Evolutionary conservation across 2,113 vertebrate species (phyloP), one percentile per base, ranked within the genome.

Genomic region (Sorex fumeus): DNA sequence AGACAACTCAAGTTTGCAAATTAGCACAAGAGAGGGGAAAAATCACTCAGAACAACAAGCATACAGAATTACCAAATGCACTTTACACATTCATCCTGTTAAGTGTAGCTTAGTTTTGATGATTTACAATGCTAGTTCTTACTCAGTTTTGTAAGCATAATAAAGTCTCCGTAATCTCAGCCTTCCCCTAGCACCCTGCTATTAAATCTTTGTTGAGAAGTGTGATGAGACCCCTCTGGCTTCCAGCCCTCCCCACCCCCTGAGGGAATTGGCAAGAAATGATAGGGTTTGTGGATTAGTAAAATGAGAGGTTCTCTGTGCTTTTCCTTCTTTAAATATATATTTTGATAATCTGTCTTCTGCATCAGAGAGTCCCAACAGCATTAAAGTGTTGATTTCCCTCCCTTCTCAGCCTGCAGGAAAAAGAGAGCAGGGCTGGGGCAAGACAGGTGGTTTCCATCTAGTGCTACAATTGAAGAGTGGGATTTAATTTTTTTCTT

Each of bases 121-220:
- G 92, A 95, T 93, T 95, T 96, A 95, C 92, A 92, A 79, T 72
- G 90, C 92, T 91, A 76, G 88, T 91, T 95, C 92, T 70, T 67
- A 95, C 92, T 93, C 88, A 43, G 88, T 93, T 96, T 93, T 95
- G 88, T 93, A 93, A 96, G 94, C 91, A 88, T 92, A 95, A 95
- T 93, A 90, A 95, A 96, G 92, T 93, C 93, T 91, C 88, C 1
- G 0, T 93, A 95, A 95, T 94, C 95, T 95, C 94, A 93, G 95
- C 96, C 93, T 86, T 95, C 92, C 94, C 94, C 86, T 19, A 92
- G 94, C 96, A 95, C 95, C 96, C 96, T 96, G 96, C 96, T 95
- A 96, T 96, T 95, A 97, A 96, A 97, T 94, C 96, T 97, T 93
- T 95, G 96, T 93, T 94, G 95, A 95, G 96, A 94, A 93, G 93